A percentile compares a stretch with the other conserved stretches of the same genome.
These are phyloP conservation scores for Uria aalge DNA, from an alignment of 2,113 vertebrate species.

Conservation along the genomic window DNA sequence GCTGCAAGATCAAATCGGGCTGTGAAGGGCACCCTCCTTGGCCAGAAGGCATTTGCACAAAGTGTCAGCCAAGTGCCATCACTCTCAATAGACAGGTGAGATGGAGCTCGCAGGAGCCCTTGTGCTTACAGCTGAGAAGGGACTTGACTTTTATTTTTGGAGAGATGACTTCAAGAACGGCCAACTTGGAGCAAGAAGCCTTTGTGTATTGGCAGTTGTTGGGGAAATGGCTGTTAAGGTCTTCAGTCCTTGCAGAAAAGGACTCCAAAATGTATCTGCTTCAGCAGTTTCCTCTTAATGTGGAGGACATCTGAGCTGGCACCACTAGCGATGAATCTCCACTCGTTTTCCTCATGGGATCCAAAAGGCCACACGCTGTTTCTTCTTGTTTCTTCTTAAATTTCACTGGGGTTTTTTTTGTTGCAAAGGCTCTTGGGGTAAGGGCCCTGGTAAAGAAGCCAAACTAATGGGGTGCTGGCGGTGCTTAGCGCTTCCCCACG, in stretches of 20 bases:
- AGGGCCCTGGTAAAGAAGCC: neutral
- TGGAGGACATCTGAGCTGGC: neutral
- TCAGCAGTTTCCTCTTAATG: neutral
- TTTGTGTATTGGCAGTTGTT: neutral
- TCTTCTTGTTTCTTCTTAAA: neutral
- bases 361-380: neutral
- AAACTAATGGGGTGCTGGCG: neutral
- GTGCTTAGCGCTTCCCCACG: neutral
- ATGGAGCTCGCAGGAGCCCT: neutral
- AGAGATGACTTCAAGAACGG: neutral
- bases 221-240: neutral
- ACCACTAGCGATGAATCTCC: neutral
- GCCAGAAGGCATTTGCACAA: conserved; percentile 98
- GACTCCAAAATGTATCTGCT: neutral
- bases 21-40: conserved; percentile 96
- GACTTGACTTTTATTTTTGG: neutral
- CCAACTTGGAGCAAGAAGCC: neutral
- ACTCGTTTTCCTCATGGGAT: neutral
- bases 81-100: conserved; percentile 95
- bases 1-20: conserved; percentile 97
- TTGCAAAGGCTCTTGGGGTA: neutral
- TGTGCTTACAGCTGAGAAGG: neutral
- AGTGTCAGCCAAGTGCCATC: conserved; percentile 98
- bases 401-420: neutral
- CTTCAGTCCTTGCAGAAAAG: neutral